Evolutionary conservation across 1,140 invertebrate species (phyloP).

Genomic region (Drosophila kohkoa): DNA sequence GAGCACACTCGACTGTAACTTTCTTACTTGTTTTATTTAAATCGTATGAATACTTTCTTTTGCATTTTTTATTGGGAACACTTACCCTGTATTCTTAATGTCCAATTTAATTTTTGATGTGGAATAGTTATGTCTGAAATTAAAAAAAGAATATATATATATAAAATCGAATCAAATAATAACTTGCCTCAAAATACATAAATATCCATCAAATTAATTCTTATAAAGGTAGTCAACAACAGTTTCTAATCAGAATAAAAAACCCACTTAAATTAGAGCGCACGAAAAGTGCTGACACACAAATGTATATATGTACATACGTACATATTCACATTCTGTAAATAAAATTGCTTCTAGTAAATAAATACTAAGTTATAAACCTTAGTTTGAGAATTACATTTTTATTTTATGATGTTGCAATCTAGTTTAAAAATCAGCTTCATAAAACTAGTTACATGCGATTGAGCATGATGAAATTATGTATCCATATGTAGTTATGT

Average conservation of each 20-base stretch:
- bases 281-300: neutral
- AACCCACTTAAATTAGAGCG: neutral
- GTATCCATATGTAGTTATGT: neutral
- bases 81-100: conserved; percentile 34
- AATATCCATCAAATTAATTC: too few species aligned
- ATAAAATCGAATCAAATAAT: neutral
- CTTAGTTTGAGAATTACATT: neutral
- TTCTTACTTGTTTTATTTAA: too few species aligned
- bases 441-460: neutral
- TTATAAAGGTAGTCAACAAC: neutral
- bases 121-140: conserved; percentile 35
- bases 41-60: too few species aligned
- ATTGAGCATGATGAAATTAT: neutral
- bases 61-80: neutral
- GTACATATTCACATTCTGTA: neutral
- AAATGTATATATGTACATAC: neutral
- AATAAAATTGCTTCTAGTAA: neutral
- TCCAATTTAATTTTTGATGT: conserved; percentile 22
- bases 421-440: too few species aligned
- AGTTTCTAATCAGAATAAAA: neutral
- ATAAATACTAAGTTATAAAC: neutral
- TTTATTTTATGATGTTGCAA: too few species aligned
- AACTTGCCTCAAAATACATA: neutral
- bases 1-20: too few species aligned
- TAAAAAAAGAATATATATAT: neutral